Conservation (phyloP, 92 coral and sea anemone species). For the Actinostola sp. region DNA sequence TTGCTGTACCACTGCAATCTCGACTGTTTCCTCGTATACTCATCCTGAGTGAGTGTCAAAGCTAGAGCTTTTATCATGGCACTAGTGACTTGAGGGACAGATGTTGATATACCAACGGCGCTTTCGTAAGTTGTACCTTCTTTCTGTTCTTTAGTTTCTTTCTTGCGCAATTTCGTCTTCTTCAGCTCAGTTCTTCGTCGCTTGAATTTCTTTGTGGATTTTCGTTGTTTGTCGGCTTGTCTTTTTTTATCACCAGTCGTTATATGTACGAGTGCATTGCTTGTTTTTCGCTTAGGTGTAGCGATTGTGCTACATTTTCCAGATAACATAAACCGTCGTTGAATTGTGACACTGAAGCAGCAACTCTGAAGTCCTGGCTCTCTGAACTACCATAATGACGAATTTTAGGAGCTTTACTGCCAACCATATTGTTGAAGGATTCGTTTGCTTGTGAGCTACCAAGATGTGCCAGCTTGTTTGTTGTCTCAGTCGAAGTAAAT, state of each 20-base stretch:
- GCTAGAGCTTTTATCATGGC: too few species aligned
- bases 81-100: too few species aligned
- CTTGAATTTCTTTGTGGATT: neutral
- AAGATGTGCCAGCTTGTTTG: conserved; percentile 17
- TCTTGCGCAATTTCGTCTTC: too few species aligned
- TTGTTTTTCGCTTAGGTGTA: neutral
- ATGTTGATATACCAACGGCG: too few species aligned
- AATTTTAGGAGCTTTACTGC: conserved; percentile 19
- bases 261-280: neutral
- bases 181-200: too few species aligned
- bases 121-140: too few species aligned
- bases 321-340: conserved; percentile 49
- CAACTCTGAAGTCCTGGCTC: conserved; percentile 50
- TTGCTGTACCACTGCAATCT: too few species aligned
- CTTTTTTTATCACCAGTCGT: neutral
- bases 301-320: neutral
- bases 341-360: conserved; percentile 48
- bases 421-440: conserved; percentile 39
- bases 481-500: neutral
- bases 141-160: too few species aligned
- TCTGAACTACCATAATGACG: conserved; percentile 56
- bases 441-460: conserved; percentile 43
- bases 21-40: too few species aligned
- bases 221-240: neutral
- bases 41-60: too few species aligned